Conservation (phyloP, 2,113 vertebrate genomes). For the Tragelaphus imberbis region DNA sequence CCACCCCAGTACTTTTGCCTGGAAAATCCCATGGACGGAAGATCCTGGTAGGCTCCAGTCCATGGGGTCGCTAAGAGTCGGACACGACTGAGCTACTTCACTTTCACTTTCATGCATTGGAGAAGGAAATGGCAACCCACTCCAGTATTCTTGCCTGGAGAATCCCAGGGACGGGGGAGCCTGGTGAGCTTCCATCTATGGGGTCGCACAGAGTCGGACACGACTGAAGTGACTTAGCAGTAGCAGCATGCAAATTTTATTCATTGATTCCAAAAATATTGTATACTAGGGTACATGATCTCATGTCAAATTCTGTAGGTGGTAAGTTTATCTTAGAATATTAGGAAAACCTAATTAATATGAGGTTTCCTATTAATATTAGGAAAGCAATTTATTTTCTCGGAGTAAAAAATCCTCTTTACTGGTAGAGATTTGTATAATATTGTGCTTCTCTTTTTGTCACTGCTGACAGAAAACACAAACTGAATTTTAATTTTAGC, state of each 20-base stretch:
- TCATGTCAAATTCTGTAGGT: background rate
- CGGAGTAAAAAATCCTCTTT: background rate
- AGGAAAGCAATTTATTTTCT: background rate
- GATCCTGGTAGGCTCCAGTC: too few species aligned
- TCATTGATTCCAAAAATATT: background rate
- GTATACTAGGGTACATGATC: background rate
- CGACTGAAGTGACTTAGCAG: too few species aligned
- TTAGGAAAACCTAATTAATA: background rate
- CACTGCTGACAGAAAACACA: background rate
- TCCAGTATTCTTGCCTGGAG: too few species aligned
- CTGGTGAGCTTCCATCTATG: too few species aligned
- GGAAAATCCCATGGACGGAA: too few species aligned
- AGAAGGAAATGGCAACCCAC: too few species aligned
- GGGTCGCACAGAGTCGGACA: too few species aligned
- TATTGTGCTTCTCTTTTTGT: background rate
- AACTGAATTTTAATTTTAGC: background rate
- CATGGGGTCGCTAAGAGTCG: too few species aligned
- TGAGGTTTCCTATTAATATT: background rate
- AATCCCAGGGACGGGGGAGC: too few species aligned
- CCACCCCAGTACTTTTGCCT: too few species aligned
- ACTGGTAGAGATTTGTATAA: background rate
- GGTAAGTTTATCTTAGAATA: background rate
- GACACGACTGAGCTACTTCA: too few species aligned
- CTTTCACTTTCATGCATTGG: too few species aligned
- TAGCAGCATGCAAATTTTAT: background rate